phyloP scores from a whole-genome alignment of 2,797 vertebrate species.

The Aythya fuligula region DNA sequence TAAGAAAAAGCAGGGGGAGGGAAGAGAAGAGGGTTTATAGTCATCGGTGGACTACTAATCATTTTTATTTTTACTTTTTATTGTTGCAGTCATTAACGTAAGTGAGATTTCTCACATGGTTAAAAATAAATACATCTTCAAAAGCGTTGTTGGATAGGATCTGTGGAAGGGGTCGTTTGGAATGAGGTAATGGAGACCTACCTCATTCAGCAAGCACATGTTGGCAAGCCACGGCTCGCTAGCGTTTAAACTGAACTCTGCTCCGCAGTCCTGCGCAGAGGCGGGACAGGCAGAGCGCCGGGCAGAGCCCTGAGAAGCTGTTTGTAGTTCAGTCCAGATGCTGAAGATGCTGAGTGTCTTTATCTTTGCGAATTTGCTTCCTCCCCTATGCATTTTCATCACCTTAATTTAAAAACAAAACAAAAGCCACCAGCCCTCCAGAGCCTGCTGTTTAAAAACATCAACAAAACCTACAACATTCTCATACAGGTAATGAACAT shows the following conservation, averaged over 20 bases:
- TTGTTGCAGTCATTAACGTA: conserved; percentile 45
- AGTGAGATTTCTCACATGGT: conserved; percentile 53
- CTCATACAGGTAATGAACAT: background rate
- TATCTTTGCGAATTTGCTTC: background rate
- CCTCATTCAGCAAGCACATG: conserved; percentile 50
- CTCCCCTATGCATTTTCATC: background rate
- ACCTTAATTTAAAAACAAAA: background rate
- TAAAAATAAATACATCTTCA: conserved; percentile 56
- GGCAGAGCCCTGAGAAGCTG: background rate
- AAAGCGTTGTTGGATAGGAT: conserved; percentile 47
- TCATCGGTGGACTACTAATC: background rate
- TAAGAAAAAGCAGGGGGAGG: background rate
- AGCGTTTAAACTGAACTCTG: background rate
- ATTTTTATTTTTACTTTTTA: conserved; percentile 63
- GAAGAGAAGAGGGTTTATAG: conserved; percentile 27
- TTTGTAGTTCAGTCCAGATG: background rate
- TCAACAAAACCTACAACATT: background rate
- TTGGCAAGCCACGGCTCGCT: conserved; percentile 21
- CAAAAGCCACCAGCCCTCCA: background rate
- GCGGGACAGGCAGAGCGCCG: background rate
- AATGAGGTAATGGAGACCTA: conserved; percentile 64
- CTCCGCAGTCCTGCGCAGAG: background rate
- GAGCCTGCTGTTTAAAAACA: background rate
- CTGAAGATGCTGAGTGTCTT: background rate
- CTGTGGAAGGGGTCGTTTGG: conserved; percentile 11